phyloP scores from a whole-genome alignment of 2,113 vertebrate genomes.

The Indicator maculatus region DNA sequence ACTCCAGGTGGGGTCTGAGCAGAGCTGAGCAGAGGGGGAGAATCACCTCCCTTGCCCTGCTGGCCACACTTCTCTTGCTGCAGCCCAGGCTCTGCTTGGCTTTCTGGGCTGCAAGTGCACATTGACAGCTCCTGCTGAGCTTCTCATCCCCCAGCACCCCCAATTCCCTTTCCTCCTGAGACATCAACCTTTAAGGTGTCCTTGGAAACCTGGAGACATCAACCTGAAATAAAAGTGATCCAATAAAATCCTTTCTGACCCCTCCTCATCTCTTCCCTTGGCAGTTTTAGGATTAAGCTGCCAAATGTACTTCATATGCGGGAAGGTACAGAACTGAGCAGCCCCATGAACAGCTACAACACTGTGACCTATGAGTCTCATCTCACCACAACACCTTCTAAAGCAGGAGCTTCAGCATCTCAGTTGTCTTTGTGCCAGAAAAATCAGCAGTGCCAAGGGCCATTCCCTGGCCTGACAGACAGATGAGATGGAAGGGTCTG shows the following conservation, averaged over 20 bases:
- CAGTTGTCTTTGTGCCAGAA: neutral
- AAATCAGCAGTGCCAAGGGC: neutral
- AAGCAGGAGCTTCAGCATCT: neutral
- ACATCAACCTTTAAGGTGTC: neutral
- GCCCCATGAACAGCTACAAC: neutral
- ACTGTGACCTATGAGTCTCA: neutral
- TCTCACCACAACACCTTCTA: neutral
- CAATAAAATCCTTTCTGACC: neutral
- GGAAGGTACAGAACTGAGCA: neutral
- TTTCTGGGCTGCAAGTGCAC: no score
- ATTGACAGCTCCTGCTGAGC: no score
- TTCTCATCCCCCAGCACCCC: no score
- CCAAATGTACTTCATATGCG: neutral
- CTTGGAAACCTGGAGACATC: neutral
- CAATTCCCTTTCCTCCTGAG: no score
- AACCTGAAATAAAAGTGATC: neutral
- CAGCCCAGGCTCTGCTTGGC: no score
- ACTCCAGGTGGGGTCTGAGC: no score
- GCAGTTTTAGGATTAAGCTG: neutral
- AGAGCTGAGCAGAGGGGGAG: no score
- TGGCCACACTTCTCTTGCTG: no score
- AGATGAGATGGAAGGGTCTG: neutral
- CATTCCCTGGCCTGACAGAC: rapidly evolving
- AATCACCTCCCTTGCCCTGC: no score
- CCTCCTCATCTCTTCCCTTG: neutral